phyloP scores from a whole-genome alignment of 2,888 invertebrate species.

The Dermolepida albohirtum region DNA sequence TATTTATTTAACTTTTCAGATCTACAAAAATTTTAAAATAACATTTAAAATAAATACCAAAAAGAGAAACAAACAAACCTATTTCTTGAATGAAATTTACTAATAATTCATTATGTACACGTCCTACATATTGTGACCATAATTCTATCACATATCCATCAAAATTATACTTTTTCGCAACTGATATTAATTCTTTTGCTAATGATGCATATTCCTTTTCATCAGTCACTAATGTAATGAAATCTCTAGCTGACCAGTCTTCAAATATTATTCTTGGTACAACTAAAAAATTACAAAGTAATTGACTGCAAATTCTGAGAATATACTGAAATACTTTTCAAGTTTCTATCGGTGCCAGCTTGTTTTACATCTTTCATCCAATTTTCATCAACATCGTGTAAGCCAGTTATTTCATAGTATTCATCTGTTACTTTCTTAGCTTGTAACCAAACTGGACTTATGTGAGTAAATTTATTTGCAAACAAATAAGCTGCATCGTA shows the following conservation, averaged over 20 bases:
- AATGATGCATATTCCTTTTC: conserved; percentile 76
- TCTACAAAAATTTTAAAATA: background rate
- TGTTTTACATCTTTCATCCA: conserved; percentile 83
- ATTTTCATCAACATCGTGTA: conserved; percentile 86
- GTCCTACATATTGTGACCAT: conserved; percentile 84
- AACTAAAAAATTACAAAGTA: conserved; percentile 68
- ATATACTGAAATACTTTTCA: conserved; percentile 69
- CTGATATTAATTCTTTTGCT: conserved; percentile 75
- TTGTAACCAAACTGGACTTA: conserved; percentile 97
- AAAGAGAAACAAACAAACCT: conserved; percentile 27
- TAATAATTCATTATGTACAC: conserved; percentile 70
- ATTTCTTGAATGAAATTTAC: conserved; percentile 72
- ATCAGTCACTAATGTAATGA: conserved; percentile 77
- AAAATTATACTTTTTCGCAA: conserved; percentile 82
- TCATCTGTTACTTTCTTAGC: conserved; percentile 74
- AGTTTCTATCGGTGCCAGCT: conserved; percentile 66
- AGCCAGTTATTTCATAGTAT: conserved; percentile 76
- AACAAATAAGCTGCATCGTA: conserved; percentile 93
- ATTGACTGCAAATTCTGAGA: background rate
- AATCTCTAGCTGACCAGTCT: conserved; percentile 82
- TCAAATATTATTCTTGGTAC: conserved; percentile 92
- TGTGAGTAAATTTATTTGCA: conserved; percentile 87
- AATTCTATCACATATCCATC: conserved; percentile 93
- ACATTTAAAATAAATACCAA: background rate
- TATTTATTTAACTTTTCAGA: too few species aligned